Conservation (phyloP, 2,797 vertebrate species). For the Rhadinocentrus ornatus region DNA sequence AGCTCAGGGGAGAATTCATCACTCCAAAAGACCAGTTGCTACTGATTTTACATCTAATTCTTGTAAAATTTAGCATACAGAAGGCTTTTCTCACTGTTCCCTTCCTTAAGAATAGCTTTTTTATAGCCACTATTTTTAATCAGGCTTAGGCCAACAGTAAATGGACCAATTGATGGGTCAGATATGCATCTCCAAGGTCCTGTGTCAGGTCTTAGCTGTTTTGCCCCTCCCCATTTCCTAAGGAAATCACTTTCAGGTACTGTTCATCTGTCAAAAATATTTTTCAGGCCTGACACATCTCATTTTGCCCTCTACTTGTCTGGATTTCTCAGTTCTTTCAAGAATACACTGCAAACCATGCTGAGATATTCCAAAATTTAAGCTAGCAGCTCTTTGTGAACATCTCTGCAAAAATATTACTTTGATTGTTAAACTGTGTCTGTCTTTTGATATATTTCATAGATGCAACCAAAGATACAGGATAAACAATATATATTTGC, state of each 20-base stretch:
- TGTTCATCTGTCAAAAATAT: not conserved
- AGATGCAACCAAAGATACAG: too few species aligned
- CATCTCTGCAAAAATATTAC: too few species aligned
- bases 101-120: not conserved
- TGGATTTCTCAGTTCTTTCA: too few species aligned
- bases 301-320: not conserved
- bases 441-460: too few species aligned
- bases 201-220: not conserved
- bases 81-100: not conserved
- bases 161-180: not conserved
- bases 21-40: not conserved
- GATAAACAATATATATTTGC: not conserved
- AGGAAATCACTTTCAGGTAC: not conserved
- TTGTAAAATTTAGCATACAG: not conserved
- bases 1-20: not conserved
- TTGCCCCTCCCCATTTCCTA: not conserved
- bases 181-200: not conserved
- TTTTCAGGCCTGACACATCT: not conserved
- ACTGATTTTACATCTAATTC: not conserved
- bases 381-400: too few species aligned
- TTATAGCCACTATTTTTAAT: not conserved
- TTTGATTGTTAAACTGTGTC: too few species aligned
- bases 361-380: too few species aligned
- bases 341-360: not conserved
- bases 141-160: not conserved